Base-by-base conservation (phyloP, 1,140 invertebrate species). In the Drosophila pachea region DNA sequence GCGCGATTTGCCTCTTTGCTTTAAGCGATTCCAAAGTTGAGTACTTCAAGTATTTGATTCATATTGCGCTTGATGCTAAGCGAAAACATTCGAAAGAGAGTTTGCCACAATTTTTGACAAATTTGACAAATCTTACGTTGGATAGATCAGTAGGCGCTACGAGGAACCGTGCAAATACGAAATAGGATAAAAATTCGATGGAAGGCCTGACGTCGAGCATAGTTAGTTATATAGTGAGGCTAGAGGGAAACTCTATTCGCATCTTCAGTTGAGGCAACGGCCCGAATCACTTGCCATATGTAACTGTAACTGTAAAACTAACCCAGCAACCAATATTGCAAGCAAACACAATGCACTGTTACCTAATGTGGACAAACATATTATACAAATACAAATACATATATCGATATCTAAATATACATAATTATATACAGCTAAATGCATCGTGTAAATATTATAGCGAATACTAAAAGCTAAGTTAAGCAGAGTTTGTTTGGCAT, bases 401-500 rank as follows among this genome's bases (percentile, higher is more conserved):
- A 82, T 68, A 82, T 62, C 0, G 0, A 12, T 42, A 42, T 6
- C 4, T 42, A 42, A 12, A 12, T 12, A 42, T 12, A 12, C 6
- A 42, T 43, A 43, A 14, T 14, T 43, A 43, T 14, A 43, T 16
- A 16, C 14, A 43, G 63, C 40, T 58, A 40, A 12, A 60, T 54
- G 64, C 43, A 68, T 40, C 31, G 55, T 82, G 78, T 82, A 82
- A 72, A 82, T 82, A 82, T 60, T 79, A 55, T 69, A 56, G 74
- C 61, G 59, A 68, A 76, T 52, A 64, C 53, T 58, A 55, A 45
- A 52, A 36, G 29, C 60, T 61, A 62, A 64, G 62, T 47, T 59
- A 48, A 65, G 40, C 45, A 48, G 63, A 43, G 53, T 47, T 49
- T 54, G 36, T 59, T 64, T 14, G 29, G n/a, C 35, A 72, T 76